These are phyloP conservation scores for Hiodon tergisus DNA, from an alignment of 2,113 vertebrate genomes.

Conservation along the genomic window DNA sequence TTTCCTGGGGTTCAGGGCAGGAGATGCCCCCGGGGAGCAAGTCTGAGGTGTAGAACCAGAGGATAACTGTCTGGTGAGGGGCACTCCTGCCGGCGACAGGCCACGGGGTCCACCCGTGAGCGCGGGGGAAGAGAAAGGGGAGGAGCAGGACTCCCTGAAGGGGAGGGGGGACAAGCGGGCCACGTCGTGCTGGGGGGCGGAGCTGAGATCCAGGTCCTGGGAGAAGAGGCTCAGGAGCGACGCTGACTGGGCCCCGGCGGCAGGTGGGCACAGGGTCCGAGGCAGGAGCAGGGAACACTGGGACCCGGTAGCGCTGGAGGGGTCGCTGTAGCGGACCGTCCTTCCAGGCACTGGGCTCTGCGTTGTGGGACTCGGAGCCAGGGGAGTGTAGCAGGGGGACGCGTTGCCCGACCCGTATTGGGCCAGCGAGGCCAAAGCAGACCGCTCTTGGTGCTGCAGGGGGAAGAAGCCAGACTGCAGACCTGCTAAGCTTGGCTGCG, in stretches of 20 bases:
- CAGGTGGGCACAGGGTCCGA: slow-evolving; percentile 43
- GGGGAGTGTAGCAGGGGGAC: slow-evolving; percentile 70
- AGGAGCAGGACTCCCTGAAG: slow-evolving; percentile 57
- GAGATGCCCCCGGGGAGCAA: slow-evolving; percentile 49
- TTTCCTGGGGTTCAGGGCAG: slow-evolving; percentile 36
- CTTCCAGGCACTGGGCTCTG: slow-evolving; percentile 72
- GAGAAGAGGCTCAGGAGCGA: slow-evolving; percentile 70
- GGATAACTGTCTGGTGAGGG: slow-evolving; percentile 74
- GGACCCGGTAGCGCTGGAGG: slow-evolving; percentile 58
- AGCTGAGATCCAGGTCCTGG: slow-evolving; percentile 89
- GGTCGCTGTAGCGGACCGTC: slow-evolving; percentile 63
- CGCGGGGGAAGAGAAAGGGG: slow-evolving; percentile 58
- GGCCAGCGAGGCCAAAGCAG: slow-evolving; percentile 64
- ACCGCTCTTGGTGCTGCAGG: slow-evolving; percentile 69
- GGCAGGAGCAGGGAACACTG: slow-evolving; percentile 71
- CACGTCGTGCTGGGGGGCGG: slow-evolving; percentile 78
- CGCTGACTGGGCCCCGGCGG: slow-evolving; percentile 48
- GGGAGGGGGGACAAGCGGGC: slow-evolving; percentile 63
- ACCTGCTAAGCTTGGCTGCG: slow-evolving; percentile 66
- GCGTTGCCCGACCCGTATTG: slow-evolving; percentile 60
- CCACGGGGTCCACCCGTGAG: slow-evolving; percentile 68
- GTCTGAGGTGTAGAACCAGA: slow-evolving; percentile 71
- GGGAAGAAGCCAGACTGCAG: slow-evolving; percentile 65
- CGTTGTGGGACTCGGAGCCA: slow-evolving; percentile 64
- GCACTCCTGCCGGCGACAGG: slow-evolving; percentile 64